Base-by-base conservation (phyloP, 2,113 vertebrate species). In the Symphodus melops region DNA sequence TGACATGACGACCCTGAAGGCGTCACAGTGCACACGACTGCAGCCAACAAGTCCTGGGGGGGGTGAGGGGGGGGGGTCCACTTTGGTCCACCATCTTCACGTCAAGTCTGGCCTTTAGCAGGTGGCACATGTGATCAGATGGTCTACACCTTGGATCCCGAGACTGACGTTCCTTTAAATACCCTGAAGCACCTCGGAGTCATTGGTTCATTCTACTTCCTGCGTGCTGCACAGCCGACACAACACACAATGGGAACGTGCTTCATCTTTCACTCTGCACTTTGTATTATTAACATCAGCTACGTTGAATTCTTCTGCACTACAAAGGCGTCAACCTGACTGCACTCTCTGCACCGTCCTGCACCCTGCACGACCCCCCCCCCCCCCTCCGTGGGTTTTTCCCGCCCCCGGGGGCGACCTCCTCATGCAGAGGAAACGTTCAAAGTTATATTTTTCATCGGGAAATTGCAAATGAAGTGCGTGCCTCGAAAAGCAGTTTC, bases 381-480 rank as follows among this genome's bases (percentile, higher is more conserved):
- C 16, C 42, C 21, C 48, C 46, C 55, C 7, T 51, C 48, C 4
- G 19, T 23, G 68, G n/a, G n/a, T n/a, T n/a, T 60, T 77, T 39
- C 52, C 52, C 36, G 70, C 77, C 60, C 23, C n/a, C n/a, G n/a
- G 13, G 20, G 71, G 63, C 61, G 1, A 46, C 68, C 8, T 79
- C 76, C 11, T 56, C 60, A 76, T 55, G 77, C 81, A 60, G 44
- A 5, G 28, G 70, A 74, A 63, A 23, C 4, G 56, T 54, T 85
- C 68, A 83, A 79, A 85, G 80, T 77, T 74, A 56, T 36, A 55
- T 88, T 89, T 88, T 83, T 82, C 78, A 84, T 67, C 14, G 19
- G 81, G 61, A 82, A 86, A 89, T 83, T 86, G 82, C 88, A 90
- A 92, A 91, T 90, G 80, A 87, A 90, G 86, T 67, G 41, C 75